These are phyloP conservation scores for Drosophila austrosaltans DNA, from an alignment of 2,888 invertebrate species.

Conservation along the genomic window DNA sequence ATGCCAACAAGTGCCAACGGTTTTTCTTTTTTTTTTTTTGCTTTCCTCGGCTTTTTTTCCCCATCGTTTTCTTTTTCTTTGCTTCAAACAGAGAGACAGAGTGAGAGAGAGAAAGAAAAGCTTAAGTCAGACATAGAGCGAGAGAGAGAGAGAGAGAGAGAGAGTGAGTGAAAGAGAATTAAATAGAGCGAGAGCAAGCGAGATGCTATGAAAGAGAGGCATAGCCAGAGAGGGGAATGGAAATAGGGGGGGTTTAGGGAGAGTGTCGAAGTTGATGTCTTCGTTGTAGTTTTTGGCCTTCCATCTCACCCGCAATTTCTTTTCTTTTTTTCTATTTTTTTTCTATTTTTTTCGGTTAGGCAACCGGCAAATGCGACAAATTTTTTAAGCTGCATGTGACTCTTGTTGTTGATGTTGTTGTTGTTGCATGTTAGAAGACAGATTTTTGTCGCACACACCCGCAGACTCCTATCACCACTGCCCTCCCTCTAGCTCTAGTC, in stretches of 20 bases:
- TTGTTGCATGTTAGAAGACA: constrained; percentile 39
- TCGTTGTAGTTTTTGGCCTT: constrained; percentile 62
- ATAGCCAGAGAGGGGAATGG: neutral
- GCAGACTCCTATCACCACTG: neutral
- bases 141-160: constrained; percentile 11
- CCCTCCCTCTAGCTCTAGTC: neutral
- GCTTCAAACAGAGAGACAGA: neutral
- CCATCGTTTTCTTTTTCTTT: neutral
- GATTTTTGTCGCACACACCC: constrained; percentile 21
- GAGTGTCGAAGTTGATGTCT: constrained; percentile 63
- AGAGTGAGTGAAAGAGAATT: neutral
- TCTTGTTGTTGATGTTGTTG: constrained; percentile 18
- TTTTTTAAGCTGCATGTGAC: constrained; percentile 71
- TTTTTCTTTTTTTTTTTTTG: constrained; percentile 27
- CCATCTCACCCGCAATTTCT: no score
- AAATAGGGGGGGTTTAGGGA: neutral
- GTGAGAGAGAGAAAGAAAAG: neutral
- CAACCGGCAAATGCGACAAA: constrained; percentile 67
- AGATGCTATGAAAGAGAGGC: constrained; percentile 34
- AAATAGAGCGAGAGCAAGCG: constrained; percentile 19
- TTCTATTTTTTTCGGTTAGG: constrained; percentile 8
- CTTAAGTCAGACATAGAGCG: constrained; percentile 31
- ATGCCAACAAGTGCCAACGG: constrained; percentile 76
- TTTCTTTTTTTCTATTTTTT: constrained; percentile 13
- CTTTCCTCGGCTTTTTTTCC: constrained; percentile 15